Conservation (phyloP, 1,140 invertebrate species). For the Drosophila punjabiensis region DNA sequence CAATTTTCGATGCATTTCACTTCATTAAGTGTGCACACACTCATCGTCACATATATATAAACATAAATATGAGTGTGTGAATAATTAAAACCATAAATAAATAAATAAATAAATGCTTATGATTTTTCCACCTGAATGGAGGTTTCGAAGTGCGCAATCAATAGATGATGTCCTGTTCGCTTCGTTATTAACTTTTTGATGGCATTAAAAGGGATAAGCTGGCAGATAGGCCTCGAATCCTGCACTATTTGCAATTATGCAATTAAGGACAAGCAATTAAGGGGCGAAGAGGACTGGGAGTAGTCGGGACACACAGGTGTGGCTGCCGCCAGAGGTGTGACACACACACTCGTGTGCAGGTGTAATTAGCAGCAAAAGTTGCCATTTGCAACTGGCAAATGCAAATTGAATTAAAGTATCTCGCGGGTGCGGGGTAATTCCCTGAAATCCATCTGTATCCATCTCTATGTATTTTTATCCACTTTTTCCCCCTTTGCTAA, state of each 20-base stretch:
- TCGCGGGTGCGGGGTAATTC: background rate
- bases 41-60: background rate
- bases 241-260: constrained; percentile 36
- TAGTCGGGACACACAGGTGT: background rate
- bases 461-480: constrained; percentile 30
- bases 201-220: constrained; percentile 22
- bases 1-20: background rate
- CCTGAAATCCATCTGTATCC: background rate
- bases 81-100: constrained; percentile 5
- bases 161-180: background rate
- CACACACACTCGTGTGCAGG: background rate
- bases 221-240: background rate
- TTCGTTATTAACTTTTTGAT: constrained; percentile 33
- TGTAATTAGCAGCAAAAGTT: constrained; percentile 34
- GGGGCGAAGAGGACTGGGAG: background rate
- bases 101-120: constrained; percentile 17
- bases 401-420: constrained; percentile 34
- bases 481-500: background rate
- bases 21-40: constrained; percentile 7
- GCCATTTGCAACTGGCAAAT: background rate
- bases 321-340: constrained; percentile 1
- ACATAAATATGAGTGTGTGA: background rate
- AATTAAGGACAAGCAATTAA: constrained; percentile 34
- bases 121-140: constrained; percentile 8
- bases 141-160: constrained; percentile 20